phyloP scores from a whole-genome alignment of 2,888 invertebrate genomes.

The Nomada flava region DNA sequence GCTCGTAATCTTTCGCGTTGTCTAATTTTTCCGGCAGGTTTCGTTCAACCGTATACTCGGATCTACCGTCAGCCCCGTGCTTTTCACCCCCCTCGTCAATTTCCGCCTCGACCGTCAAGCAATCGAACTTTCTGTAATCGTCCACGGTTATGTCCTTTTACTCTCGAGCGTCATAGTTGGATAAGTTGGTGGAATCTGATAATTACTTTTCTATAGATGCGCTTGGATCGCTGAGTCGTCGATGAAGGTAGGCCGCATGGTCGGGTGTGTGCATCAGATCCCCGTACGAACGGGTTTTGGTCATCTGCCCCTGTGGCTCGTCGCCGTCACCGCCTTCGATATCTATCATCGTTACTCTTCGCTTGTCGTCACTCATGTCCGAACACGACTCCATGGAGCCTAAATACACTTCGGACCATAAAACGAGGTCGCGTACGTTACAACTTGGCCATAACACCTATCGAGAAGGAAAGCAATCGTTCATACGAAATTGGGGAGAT shows the following conservation, averaged over 20 bases:
- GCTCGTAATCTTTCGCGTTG: background rate
- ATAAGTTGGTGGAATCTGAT: background rate
- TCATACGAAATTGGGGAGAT: background rate
- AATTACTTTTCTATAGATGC: constrained; percentile 90
- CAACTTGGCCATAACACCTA: constrained; percentile 95
- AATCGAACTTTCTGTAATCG: constrained; percentile 80
- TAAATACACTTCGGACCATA: constrained; percentile 95
- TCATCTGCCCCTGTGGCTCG: constrained; percentile 86
- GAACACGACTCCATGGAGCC: constrained; percentile 85
- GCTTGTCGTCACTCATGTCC: constrained; percentile 83
- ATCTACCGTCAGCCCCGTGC: constrained; percentile 71
- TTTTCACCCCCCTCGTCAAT: constrained; percentile 64
- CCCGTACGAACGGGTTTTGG: constrained; percentile 94
- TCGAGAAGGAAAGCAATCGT: background rate
- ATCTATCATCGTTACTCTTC: constrained; percentile 80
- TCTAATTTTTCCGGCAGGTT: constrained; percentile 51
- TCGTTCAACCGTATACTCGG: constrained; percentile 61
- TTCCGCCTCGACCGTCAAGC: constrained; percentile 79
- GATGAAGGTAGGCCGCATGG: constrained; percentile 86
- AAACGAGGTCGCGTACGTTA: constrained; percentile 91
- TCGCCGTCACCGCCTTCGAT: constrained; percentile 81
- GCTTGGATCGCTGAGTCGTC: constrained; percentile 94
- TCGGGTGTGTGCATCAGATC: constrained; percentile 90
- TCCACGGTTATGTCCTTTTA: background rate
- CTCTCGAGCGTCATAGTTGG: background rate